phyloP scores from a whole-genome alignment of 2,888 invertebrate species.

The Drosophila borealis region DNA sequence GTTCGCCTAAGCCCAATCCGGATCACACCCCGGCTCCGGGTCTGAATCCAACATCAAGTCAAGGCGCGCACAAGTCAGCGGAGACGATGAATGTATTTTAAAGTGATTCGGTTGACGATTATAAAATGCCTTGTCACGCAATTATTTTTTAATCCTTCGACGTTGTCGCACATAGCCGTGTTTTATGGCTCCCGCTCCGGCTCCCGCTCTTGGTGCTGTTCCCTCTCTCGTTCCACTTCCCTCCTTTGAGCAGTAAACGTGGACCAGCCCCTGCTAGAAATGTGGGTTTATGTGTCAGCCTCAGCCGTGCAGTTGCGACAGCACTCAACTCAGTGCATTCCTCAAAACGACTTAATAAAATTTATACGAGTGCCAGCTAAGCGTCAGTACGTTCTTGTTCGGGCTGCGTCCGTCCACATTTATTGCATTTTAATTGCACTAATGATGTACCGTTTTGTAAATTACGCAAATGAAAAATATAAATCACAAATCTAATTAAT shows the following conservation, averaged over 20 bases:
- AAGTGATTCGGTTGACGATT: constrained; percentile 76
- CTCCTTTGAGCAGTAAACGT: constrained; percentile 2
- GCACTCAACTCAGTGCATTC: constrained; percentile 54
- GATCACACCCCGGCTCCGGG: constrained; percentile 36
- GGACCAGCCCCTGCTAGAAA: constrained; percentile 31
- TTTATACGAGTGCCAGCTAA: constrained; percentile 63
- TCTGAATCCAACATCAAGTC: constrained; percentile 3
- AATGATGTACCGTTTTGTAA: constrained; percentile 76
- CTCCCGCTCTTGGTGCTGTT: background rate
- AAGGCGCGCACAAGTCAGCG: constrained; percentile 2
- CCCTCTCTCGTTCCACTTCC: constrained; percentile 1
- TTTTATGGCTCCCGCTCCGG: constrained; percentile 50
- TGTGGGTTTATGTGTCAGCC: constrained; percentile 66
- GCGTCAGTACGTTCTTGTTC: constrained; percentile 31
- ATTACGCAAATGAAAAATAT: constrained; percentile 64
- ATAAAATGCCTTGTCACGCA: constrained; percentile 81
- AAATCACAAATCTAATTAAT: constrained; percentile 59
- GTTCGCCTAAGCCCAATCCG: constrained; percentile 50
- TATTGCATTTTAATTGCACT: constrained; percentile 78
- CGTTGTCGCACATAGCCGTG: constrained; percentile 60
- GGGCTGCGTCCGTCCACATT: constrained; percentile 45
- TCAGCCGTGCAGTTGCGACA: constrained; percentile 13
- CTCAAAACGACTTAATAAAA: constrained; percentile 78
- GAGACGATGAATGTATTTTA: constrained; percentile 63
- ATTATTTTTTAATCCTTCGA: constrained; percentile 78